phyloP scores from a whole-genome alignment of 30 jellyfish, hydroid and myxozoan species.

The Pseudorhiza aurosa region DNA sequence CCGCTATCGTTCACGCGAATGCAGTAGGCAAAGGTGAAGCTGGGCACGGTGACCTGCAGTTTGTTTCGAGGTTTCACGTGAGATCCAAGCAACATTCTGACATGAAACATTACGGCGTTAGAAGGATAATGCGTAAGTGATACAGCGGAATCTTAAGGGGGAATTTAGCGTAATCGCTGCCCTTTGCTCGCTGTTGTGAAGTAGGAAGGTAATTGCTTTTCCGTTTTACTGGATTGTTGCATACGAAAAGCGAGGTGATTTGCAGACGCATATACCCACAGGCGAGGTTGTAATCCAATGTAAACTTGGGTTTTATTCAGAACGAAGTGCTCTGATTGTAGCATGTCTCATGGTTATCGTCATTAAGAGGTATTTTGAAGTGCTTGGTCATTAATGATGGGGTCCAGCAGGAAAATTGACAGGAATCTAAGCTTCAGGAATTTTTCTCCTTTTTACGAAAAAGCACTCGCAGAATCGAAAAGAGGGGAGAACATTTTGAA shows the following conservation, averaged over 20 bases:
- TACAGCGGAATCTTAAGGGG: too few relatives aligned
- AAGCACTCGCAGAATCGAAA: constrained; percentile 61
- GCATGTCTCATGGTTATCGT: too few relatives aligned
- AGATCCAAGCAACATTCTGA: too few relatives aligned
- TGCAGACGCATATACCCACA: not conserved
- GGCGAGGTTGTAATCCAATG: not conserved
- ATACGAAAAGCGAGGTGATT: not conserved
- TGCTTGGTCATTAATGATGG: not conserved
- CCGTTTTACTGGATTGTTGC: not conserved
- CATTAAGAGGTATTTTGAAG: too few relatives aligned
- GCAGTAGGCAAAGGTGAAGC: too few relatives aligned
- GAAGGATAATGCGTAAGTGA: too few relatives aligned
- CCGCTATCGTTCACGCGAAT: not conserved
- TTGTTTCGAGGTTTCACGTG: too few relatives aligned
- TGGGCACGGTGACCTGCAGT: too few relatives aligned
- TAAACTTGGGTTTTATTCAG: not conserved
- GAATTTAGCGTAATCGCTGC: not conserved
- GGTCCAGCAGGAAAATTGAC: constrained; percentile 3
- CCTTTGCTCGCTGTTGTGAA: not conserved
- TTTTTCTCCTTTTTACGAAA: constrained; percentile 62
- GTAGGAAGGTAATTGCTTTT: not conserved
- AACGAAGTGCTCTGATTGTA: not conserved
- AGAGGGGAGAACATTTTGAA: constrained; percentile 54
- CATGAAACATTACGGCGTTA: too few relatives aligned
- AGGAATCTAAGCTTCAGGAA: constrained; percentile 24